Base-by-base conservation (phyloP, 2,888 invertebrate species). In the Mythimna impura region DNA sequence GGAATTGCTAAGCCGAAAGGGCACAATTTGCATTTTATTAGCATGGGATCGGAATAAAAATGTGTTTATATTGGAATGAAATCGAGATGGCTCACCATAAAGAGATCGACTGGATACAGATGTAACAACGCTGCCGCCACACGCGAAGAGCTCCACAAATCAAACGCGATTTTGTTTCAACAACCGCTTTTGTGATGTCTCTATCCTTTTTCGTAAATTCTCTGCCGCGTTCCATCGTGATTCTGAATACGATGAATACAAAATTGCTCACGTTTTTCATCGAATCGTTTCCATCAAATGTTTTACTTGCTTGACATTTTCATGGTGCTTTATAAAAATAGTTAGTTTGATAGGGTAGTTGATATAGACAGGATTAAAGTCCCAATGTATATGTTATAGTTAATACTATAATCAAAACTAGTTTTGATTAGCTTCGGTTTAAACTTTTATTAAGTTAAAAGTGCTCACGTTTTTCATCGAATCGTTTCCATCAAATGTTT, bases 21-120 rank as follows among this genome's bases (percentile, higher is more conserved):
- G 91, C 88, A 91, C 89, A 92, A 94, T 95, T 95, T 95, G 90
- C 95, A 95, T 95, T 94, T 95, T 94, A 95, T 94, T 94, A 94
- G 94, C 94, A 92, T 94, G 93, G 91, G 92, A 92, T 92, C 88
- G 89, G 93, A 94, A 94, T 94, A 95, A 95, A 94, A 95, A 94
- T 94, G 94, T 95, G 94, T 94, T 95, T 94, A 94, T 94, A 92
- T 87, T 93, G 92, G 91, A 87, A 91, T 91, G 93, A 91, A 92
- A 92, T 88, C 91, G 94, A 91, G 91, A 94, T 91, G 90, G 91
- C 85, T 89, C 85, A 84, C 90, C 90, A 91, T 93, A 92, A 92
- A 92, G 90, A 91, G 92, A 92, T 93, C 92, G 91, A 92, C 91
- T 91, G 89, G 88, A 92, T 91, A 91, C 89, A 86, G 89, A 91